Percentiles rank a stretch among this genome's conserved stretches.
phyloP scores from a whole-genome alignment of 1,140 invertebrate species.

The Callitettix versicolor region DNA sequence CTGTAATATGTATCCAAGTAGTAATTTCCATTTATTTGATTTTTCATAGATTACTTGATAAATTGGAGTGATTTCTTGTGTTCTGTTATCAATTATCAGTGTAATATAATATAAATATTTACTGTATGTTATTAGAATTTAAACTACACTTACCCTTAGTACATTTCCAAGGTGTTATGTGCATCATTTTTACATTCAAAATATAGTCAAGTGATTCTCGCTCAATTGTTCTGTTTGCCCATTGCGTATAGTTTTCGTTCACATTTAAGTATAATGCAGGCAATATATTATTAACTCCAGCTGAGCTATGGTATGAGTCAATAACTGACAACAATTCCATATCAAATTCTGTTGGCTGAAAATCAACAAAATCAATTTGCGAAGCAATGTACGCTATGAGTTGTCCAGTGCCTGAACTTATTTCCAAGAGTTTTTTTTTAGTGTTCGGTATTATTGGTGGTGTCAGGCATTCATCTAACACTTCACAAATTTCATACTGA shows the following conservation, averaged over 20 bases:
- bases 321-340: constrained; percentile 54
- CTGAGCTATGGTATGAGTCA: constrained; percentile 46
- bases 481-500: constrained; percentile 60
- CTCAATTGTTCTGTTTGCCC: constrained; percentile 32
- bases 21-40: too few relatives aligned
- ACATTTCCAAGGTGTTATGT: constrained; percentile 60
- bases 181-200: constrained; percentile 77
- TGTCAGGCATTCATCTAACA: constrained; percentile 51
- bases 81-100: too few relatives aligned
- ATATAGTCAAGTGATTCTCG: constrained; percentile 58
- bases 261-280: constrained; percentile 21
- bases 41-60: too few relatives aligned
- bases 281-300: constrained; percentile 51
- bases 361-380: constrained; percentile 53
- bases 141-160: constrained; percentile 39
- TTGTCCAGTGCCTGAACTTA: constrained; percentile 76
- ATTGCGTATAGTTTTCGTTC: constrained; percentile 11
- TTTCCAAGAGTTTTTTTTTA: constrained; percentile 46
- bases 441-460: constrained; percentile 32
- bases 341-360: constrained; percentile 70
- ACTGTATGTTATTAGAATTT: too few relatives aligned
- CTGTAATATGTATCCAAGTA: too few relatives aligned
- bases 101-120: too few relatives aligned
- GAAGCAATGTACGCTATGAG: constrained; percentile 67
- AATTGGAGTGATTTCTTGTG: too few relatives aligned